Evolutionary conservation across 2,888 invertebrate genomes (phyloP), one percentile per base, ranked within the genome.

Genomic region (Epiblema foenella): DNA sequence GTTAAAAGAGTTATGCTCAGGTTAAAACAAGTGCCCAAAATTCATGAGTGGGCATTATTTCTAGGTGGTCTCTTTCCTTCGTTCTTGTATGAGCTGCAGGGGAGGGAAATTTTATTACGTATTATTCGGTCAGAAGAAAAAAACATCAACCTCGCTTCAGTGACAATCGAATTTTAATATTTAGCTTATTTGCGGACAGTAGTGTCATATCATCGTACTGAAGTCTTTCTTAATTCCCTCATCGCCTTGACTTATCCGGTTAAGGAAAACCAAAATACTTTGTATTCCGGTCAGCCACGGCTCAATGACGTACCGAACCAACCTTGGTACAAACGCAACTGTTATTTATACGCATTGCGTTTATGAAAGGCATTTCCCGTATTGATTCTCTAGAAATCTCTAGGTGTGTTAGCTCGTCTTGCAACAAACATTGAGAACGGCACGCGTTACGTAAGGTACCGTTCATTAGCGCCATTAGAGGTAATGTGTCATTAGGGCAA

Each of bases 181-280:
- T 29, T 5, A 29, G 29, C 29, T 29, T 29, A 29, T 29, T 29
- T 5, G 29, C 29, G 29, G 5, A 29, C 29, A 29, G 4, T 4
- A 24, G 24, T 24, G 24, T 24, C 24, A 11, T 39, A 11, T 9
- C 11, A 39, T 12, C 39, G 12, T 39, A 39, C 39, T 12, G 39
- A 39, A 39, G 39, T 51, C 18, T 64, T 64, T 64, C 64, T 39
- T 52, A 54, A 64, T 54, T 9, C 15, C 54, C 54, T n/a, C 17
- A 33, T 51, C 57, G 59, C 42, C 59, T 54, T 56, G 51, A 42
- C 29, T 52, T 66, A 66, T 64, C 54, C 64, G 46, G 29, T 54
- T 65, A 60, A 70, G 70, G 70, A 70, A 70, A 70, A 46, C 65
- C 46, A 18, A 70, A 70, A 60, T 54, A 66, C 11, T 70, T 70